Conservation (phyloP, 2,888 invertebrate genomes). For the Synergus laeviventris region DNA sequence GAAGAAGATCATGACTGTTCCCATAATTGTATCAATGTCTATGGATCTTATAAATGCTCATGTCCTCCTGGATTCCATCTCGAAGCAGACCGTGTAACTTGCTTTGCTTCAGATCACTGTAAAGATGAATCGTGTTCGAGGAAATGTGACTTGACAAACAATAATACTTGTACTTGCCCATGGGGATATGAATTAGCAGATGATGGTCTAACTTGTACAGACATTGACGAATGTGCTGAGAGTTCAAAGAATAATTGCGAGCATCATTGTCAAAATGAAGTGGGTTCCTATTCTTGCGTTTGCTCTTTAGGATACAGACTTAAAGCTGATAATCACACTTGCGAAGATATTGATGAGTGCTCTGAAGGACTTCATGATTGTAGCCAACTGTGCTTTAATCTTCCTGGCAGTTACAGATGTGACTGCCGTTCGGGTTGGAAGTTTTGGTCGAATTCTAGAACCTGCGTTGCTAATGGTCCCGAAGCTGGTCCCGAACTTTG, state of each 20-base stretch:
- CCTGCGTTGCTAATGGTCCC: slow-evolving; percentile 63
- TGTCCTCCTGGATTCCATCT: slow-evolving; percentile 79
- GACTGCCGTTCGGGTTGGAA: slow-evolving; percentile 76
- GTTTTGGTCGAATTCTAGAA: slow-evolving; percentile 61
- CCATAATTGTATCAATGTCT: slow-evolving; percentile 77
- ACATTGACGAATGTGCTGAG: slow-evolving; percentile 73
- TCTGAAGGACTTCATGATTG: slow-evolving; percentile 63
- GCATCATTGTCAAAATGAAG: slow-evolving; percentile 64
- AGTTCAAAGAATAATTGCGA: slow-evolving; percentile 60
- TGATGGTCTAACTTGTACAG: slow-evolving; percentile 67
- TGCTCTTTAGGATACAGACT: slow-evolving; percentile 75
- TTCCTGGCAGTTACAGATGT: slow-evolving; percentile 77
- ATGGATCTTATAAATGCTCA: slow-evolving; percentile 79
- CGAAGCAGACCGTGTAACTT: slow-evolving; percentile 68
- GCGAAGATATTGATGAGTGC: slow-evolving; percentile 74
- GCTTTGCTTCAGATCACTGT: slow-evolving; percentile 58
- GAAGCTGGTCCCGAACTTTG: slow-evolving; percentile 58
- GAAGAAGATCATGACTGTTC: slow-evolving; percentile 76
- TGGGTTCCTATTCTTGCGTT: slow-evolving; percentile 74
- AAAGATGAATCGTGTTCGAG: slow-evolving; percentile 68
- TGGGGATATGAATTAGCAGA: slow-evolving; percentile 75
- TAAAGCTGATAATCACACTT: slow-evolving; percentile 65
- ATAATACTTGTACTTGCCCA: slow-evolving; percentile 72
- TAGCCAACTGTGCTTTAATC: slow-evolving; percentile 77
- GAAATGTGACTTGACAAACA: slow-evolving; percentile 60